A percentile compares a stretch with the other conserved stretches of the same genome.
These are phyloP conservation scores for Crepidodera aurea DNA, from an alignment of 2,888 invertebrate genomes.

Conservation along the genomic window DNA sequence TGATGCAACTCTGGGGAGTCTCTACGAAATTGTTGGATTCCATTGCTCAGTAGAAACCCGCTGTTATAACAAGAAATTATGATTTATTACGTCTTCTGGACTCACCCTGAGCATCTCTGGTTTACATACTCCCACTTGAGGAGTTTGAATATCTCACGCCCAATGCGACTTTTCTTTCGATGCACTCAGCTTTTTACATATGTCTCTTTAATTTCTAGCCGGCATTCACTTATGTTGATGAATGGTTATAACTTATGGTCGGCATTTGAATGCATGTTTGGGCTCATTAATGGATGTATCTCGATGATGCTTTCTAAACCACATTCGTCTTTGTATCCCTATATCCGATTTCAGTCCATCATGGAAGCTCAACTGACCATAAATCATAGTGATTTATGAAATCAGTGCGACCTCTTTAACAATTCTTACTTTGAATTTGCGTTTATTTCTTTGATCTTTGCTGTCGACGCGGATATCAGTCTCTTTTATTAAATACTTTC, in stretches of 20 bases:
- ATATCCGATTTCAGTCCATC: conserved; percentile 34
- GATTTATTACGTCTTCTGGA: conserved; percentile 53
- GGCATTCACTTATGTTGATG: conserved; percentile 50
- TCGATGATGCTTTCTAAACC: conserved; percentile 40
- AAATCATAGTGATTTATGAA: conserved; percentile 42
- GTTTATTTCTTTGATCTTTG: conserved; percentile 29
- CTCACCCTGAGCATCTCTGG: conserved; percentile 42
- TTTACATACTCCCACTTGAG: conserved; percentile 56
- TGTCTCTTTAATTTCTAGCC: conserved; percentile 52
- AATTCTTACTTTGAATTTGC: conserved; percentile 33
- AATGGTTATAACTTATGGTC: conserved; percentile 43
- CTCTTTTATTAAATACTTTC: conserved; percentile 5
- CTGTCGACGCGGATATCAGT: conserved; percentile 14
- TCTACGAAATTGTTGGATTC: conserved; percentile 53
- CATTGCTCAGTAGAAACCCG: conserved; percentile 52
- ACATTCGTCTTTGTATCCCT: conserved; percentile 35
- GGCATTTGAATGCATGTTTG: conserved; percentile 52
- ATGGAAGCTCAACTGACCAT: conserved; percentile 32
- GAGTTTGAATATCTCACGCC: conserved; percentile 51
- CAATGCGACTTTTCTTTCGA: conserved; percentile 42
- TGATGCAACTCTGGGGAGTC: conserved; percentile 52
- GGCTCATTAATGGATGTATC: conserved; percentile 48
- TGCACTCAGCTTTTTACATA: conserved; percentile 48
- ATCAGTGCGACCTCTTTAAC: conserved; percentile 36
- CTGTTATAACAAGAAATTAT: conserved; percentile 54